Evolutionary conservation across 2,888 invertebrate species (phyloP).

Genomic region (Baccha elongata): DNA sequence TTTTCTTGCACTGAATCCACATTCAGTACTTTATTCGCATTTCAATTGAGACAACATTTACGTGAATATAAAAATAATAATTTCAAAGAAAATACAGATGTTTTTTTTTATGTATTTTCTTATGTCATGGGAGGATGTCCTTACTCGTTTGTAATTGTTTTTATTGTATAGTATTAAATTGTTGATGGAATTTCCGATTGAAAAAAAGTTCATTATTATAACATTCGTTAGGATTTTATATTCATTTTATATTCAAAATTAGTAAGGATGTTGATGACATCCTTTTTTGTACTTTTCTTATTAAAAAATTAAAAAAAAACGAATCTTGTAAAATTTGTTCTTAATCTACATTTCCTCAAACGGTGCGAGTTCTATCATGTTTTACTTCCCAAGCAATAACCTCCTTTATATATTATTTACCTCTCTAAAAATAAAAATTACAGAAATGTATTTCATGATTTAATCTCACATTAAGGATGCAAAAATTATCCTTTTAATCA

Average conservation of each 20-base stretch:
- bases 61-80: slow-evolving; percentile 24
- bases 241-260: no score
- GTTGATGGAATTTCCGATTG: no score
- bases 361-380: no score
- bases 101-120: neutral
- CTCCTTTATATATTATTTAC: slow-evolving; percentile 14
- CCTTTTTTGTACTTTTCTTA: no score
- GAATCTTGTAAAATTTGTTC: no score
- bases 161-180: no score
- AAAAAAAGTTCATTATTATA: no score
- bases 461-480: slow-evolving; percentile 43
- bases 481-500: slow-evolving; percentile 58
- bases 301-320: no score
- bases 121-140: slow-evolving; percentile 14
- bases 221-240: no score
- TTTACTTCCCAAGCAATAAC: neutral
- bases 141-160: no score
- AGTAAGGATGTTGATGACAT: no score
- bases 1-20: neutral
- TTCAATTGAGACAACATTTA: slow-evolving; percentile 63
- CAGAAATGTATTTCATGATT: slow-evolving; percentile 11
- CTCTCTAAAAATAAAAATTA: slow-evolving; percentile 32
- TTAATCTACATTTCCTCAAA: no score
- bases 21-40: slow-evolving; percentile 16
- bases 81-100: slow-evolving; percentile 6